Conservation (phyloP, 2,888 invertebrate species). For the Lasioglossum pauxillum region DNA sequence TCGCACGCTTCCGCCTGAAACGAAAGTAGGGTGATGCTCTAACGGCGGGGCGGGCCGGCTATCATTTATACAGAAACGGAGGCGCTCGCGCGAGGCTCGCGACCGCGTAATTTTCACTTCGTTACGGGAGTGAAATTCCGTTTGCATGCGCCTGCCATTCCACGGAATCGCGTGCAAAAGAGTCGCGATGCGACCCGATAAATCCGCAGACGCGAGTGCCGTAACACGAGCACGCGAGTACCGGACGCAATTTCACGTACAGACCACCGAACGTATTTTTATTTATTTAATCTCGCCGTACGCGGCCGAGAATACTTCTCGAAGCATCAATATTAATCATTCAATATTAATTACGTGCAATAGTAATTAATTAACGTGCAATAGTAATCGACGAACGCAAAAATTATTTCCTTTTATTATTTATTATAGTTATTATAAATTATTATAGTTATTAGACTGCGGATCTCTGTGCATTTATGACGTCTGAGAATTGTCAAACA, state of each 20-base stretch:
- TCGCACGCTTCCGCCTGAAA: slow-evolving; percentile 67
- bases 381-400: not conserved
- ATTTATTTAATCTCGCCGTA: not conserved
- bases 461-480: too few species aligned
- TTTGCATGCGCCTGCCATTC: slow-evolving; percentile 57
- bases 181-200: slow-evolving; percentile 76
- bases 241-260: slow-evolving; percentile 60
- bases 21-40: slow-evolving; percentile 71
- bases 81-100: slow-evolving; percentile 53
- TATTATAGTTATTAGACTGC: too few species aligned
- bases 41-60: slow-evolving; percentile 34
- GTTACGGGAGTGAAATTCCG: slow-evolving; percentile 78
- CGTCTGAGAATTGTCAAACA: too few species aligned
- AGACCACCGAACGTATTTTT: slow-evolving; percentile 39
- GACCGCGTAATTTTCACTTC: slow-evolving; percentile 76
- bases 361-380: too few species aligned
- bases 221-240: slow-evolving; percentile 26
- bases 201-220: slow-evolving; percentile 56
- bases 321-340: not conserved
- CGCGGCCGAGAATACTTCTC: not conserved
- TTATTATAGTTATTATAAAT: too few species aligned
- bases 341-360: too few species aligned
- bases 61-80: slow-evolving; percentile 67
- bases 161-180: slow-evolving; percentile 73
- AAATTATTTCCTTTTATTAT: too few species aligned